A percentile compares a stretch with the other conserved stretches of the same genome.
Evolutionary conservation across 2,797 vertebrate species (phyloP).

Genomic region (Apogon hyalosoma): DNA sequence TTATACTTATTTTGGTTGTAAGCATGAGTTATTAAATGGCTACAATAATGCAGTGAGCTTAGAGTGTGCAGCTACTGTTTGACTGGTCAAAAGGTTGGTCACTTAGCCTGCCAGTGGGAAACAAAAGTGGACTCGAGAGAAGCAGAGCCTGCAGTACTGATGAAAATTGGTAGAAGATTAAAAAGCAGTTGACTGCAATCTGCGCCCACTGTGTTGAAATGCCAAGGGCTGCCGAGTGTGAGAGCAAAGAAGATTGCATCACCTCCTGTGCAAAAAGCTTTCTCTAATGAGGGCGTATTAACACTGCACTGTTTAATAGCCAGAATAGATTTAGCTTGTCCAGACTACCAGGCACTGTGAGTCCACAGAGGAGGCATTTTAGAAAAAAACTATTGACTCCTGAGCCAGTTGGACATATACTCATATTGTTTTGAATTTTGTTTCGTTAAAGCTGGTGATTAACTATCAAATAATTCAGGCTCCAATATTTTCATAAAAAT

Average conservation of each 20-base stretch:
- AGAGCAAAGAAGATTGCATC: slow-evolving; percentile 47
- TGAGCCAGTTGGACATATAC: slow-evolving; percentile 16
- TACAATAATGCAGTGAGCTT: neutral
- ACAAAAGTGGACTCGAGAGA: slow-evolving; percentile 20
- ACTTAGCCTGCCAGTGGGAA: slow-evolving; percentile 6
- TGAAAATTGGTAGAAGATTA: slow-evolving; percentile 71
- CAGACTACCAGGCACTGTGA: slow-evolving; percentile 26
- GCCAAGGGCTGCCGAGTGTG: slow-evolving; percentile 53
- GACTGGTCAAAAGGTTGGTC: slow-evolving; percentile 14
- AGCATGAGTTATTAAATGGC: neutral
- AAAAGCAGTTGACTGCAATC: slow-evolving; percentile 65
- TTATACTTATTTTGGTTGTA: no score
- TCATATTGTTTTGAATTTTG: neutral
- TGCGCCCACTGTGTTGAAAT: slow-evolving; percentile 66
- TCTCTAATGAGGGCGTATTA: slow-evolving; percentile 61
- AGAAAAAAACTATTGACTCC: slow-evolving; percentile 16
- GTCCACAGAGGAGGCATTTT: slow-evolving; percentile 31
- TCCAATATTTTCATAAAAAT: neutral
- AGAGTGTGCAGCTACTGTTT: neutral
- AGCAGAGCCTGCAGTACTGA: slow-evolving; percentile 28
- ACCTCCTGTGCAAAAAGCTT: slow-evolving; percentile 53
- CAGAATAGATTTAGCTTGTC: slow-evolving; percentile 51
- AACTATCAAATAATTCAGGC: neutral
- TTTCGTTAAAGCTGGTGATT: neutral
- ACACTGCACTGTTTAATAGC: slow-evolving; percentile 53